Percentiles rank a stretch among this genome's conserved stretches.
These are phyloP conservation scores for Melanerpes formicivorus DNA, from an alignment of 2,113 vertebrate genomes.

Conservation along the genomic window DNA sequence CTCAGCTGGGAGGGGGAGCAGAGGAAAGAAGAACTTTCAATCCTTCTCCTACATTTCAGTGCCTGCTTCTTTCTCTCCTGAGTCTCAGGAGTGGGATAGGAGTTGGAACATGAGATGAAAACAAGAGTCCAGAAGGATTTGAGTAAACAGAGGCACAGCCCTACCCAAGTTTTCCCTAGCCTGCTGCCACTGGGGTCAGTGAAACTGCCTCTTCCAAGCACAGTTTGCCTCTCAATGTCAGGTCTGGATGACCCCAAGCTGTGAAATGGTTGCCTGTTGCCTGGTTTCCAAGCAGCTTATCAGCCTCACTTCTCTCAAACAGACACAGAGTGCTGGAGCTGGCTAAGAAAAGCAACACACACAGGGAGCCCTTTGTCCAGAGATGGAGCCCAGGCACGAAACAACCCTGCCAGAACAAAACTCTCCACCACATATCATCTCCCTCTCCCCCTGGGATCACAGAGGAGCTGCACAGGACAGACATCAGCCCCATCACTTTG, in stretches of 20 bases:
- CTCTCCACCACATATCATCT: rapidly evolving
- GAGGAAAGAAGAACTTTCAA: not conserved
- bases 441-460: not conserved
- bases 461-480: not conserved
- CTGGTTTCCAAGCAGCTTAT: slow-evolving; percentile 8
- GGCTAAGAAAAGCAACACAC: not conserved
- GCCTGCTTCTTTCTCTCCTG: not conserved
- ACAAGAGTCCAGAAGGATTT: not conserved
- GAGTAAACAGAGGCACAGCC: not conserved
- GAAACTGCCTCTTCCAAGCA: not conserved
- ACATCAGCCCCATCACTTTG: rapidly evolving
- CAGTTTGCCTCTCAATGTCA: not conserved
- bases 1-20: not conserved
- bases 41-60: no score
- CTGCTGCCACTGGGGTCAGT: not conserved
- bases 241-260: not conserved
- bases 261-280: not conserved
- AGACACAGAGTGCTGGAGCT: not conserved
- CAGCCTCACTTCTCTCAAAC: not conserved
- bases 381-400: not conserved
- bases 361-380: not conserved
- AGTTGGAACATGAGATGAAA: not conserved
- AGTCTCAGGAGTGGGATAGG: not conserved
- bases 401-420: not conserved
- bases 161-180: not conserved